These are phyloP conservation scores for Myanophis thanlyinensis DNA, from an alignment of 2,113 vertebrate genomes.

Conservation along the genomic window DNA sequence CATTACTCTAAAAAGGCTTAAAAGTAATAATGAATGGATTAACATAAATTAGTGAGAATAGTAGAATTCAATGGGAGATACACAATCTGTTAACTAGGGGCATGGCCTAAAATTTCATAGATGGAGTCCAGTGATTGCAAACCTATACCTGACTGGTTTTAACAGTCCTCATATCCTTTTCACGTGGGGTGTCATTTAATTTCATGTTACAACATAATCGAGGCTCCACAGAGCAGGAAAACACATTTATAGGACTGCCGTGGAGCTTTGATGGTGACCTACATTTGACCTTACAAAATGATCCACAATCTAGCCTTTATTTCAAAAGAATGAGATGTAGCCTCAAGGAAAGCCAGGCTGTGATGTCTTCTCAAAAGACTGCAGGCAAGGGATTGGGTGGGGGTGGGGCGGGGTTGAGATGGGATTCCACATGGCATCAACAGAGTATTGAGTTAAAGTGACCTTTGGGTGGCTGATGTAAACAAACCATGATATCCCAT, in stretches of 20 bases:
- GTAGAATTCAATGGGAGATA: neutral
- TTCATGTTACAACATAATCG: conserved; percentile 64
- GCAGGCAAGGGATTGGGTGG: neutral
- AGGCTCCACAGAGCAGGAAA: conserved; percentile 63
- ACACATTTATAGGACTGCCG: conserved; percentile 49
- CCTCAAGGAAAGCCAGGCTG: conserved; percentile 42
- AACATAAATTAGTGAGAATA: neutral
- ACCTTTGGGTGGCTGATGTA: conserved; percentile 47
- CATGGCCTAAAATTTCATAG: neutral
- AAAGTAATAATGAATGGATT: neutral
- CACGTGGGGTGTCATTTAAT: conserved; percentile 53
- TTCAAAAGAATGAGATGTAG: conserved; percentile 57
- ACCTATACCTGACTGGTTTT: neutral
- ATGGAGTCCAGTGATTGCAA: neutral
- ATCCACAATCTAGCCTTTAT: conserved; percentile 53
- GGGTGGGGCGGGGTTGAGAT: conserved; percentile 5
- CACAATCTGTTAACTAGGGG: neutral
- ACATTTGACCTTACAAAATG: conserved; percentile 61
- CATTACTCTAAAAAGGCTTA: neutral
- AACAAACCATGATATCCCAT: conserved; percentile 55
- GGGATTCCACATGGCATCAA: conserved; percentile 48
- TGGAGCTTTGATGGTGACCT: conserved; percentile 50
- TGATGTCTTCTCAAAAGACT: conserved; percentile 57
- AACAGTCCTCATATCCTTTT: neutral
- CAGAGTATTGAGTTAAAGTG: conserved; percentile 62